Evolutionary conservation across 2,888 invertebrate genomes (phyloP).

Genomic region (Disparrhopalites patrizii): DNA sequence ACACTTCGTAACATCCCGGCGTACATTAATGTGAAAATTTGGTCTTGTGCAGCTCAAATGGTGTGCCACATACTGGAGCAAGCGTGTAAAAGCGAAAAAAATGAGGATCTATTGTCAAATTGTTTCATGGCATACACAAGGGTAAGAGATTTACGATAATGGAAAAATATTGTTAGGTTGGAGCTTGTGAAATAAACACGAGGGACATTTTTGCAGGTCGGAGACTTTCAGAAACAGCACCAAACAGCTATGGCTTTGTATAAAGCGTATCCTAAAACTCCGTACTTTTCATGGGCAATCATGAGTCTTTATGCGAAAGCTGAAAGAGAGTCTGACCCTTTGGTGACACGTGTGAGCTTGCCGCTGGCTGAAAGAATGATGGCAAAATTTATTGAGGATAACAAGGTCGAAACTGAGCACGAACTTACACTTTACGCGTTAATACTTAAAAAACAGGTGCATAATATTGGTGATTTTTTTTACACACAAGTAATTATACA

Average conservation of each 20-base stretch:
- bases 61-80: conserved; percentile 86
- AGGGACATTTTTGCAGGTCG: no score
- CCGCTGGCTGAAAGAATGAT: conserved; percentile 92
- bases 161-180: background rate
- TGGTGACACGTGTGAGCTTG: conserved; percentile 65
- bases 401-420: conserved; percentile 77
- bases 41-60: conserved; percentile 74
- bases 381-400: conserved; percentile 66
- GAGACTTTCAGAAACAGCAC: conserved; percentile 86
- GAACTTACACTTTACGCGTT: conserved; percentile 87
- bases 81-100: conserved; percentile 75
- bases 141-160: conserved; percentile 42
- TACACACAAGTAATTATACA: no score
- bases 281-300: conserved; percentile 97
- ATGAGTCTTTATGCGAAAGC: conserved; percentile 74
- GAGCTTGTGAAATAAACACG: no score
- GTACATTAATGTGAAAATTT: no score
- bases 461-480: background rate
- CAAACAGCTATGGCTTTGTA: conserved; percentile 83
- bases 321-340: conserved; percentile 48
- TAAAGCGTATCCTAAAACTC: conserved; percentile 86
- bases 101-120: conserved; percentile 88
- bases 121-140: conserved; percentile 95
- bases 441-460: conserved; percentile 64
- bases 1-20: no score